Evolutionary conservation across 2,797 vertebrate genomes (phyloP), one percentile per base, ranked within the genome.

Genomic region (Kryptopterus vitreolus): DNA sequence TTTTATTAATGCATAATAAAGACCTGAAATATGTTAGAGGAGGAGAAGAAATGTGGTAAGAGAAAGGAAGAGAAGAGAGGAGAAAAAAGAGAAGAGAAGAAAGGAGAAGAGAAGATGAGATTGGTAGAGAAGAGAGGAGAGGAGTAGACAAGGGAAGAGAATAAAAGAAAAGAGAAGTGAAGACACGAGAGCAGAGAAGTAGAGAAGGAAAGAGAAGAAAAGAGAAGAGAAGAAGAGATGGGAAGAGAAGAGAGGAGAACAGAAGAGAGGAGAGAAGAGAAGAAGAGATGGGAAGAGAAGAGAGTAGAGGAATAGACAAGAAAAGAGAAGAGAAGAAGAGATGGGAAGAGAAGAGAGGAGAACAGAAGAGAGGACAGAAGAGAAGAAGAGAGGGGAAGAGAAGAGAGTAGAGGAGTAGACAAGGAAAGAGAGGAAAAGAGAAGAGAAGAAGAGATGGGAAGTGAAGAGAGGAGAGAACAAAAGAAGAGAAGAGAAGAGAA

Each of bases 21-120:
- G 7, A 24, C 43, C 22, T 43, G 7, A 66, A 43, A 46, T 46
- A 46, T 48, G 2, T 16, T n/a, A n/a, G n/a, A n/a, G n/a, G n/a
- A n/a, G n/a, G n/a, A n/a, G 46, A 33, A 20, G 15, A 10, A 62
- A 33, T 43, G 38, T 43, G 10, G 2, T 7, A 43, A 1, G 2
- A 43, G 8, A 10, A 43, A 43, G 35, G 10, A 43, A 43, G 63
- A 46, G 58, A 62, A 46, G 53, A 77, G 52, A 53, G 29, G 63
- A 77, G 74, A n/a, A n/a, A 29, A 13, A 63, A 76, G 48, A 62
- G 61, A 65, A 35, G 31, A 66, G 18, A 35, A 66, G 31, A 35
- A n/a, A n/a, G n/a, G n/a, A n/a, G n/a, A n/a, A n/a, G n/a, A 55
- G n/a, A 29, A 72, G 12, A 55, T 58, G 22, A 62, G 10, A 58